Evolutionary conservation across 2,888 invertebrate genomes (phyloP).

Genomic region (Acanthosoma haemorrhoidale): DNA sequence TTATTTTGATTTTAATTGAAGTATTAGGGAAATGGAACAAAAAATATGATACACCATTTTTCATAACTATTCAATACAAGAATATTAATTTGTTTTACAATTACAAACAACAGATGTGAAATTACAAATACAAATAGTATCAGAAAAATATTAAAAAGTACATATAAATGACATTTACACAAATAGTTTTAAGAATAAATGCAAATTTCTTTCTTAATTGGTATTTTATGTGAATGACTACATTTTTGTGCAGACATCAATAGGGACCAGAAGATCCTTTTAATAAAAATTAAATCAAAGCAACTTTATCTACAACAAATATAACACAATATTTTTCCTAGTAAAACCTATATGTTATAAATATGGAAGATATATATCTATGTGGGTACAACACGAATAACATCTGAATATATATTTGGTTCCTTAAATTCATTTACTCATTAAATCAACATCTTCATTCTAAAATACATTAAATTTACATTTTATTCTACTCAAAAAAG

Average conservation of each 20-base stretch:
- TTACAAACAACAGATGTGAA: constrained; percentile 28
- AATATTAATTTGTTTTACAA: constrained; percentile 24
- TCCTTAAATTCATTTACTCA: constrained; percentile 12
- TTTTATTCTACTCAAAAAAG: no score
- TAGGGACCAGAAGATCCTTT: neutral
- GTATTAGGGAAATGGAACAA: no score
- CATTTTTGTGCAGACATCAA: constrained; percentile 21
- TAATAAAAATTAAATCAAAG: constrained; percentile 24
- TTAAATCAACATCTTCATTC: no score
- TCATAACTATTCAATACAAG: constrained; percentile 23
- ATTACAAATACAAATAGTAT: constrained; percentile 21
- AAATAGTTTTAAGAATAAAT: constrained; percentile 20
- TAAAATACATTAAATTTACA: no score
- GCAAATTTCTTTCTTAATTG: constrained; percentile 26
- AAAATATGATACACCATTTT: no score
- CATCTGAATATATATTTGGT: neutral
- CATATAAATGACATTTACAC: constrained; percentile 28
- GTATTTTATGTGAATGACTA: constrained; percentile 28
- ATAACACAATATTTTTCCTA: constrained; percentile 15
- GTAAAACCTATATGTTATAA: neutral
- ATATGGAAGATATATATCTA: constrained; percentile 9
- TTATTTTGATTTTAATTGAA: no score
- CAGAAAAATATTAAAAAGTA: constrained; percentile 15
- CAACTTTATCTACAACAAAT: neutral
- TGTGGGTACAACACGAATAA: constrained; percentile 2